Evolutionary conservation across 1,140 invertebrate species (phyloP).

Genomic region (Oscheius sp.): DNA sequence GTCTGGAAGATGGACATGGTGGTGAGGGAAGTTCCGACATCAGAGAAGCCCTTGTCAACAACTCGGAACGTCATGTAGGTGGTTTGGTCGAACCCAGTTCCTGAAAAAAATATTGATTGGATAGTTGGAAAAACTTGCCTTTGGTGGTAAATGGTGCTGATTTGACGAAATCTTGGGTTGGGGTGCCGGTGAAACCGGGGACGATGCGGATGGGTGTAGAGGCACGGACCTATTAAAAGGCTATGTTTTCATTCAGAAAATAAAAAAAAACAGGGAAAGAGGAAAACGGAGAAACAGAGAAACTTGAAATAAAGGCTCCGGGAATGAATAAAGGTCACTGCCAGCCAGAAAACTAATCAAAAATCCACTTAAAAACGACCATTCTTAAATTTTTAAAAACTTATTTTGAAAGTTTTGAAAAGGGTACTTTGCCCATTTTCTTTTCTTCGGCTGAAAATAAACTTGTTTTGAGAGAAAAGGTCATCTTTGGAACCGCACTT

Average conservation of each 20-base stretch:
- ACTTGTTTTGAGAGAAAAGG: too few species aligned
- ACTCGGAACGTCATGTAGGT: conserved; percentile 4
- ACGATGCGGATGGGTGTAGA: conserved; percentile 15
- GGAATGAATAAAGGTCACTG: too few species aligned
- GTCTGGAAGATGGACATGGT: background rate
- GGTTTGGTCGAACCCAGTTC: background rate
- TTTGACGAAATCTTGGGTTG: background rate
- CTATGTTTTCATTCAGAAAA: background rate
- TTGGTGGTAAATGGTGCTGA: background rate
- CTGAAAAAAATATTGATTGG: background rate
- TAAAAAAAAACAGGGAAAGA: too few species aligned
- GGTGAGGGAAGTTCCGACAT: background rate
- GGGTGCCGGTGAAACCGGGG: conserved; percentile 2
- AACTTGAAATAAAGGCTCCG: too few species aligned
- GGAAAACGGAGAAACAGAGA: background rate
- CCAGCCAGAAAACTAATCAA: too few species aligned
- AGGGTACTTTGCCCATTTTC: too few species aligned
- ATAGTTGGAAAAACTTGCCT: background rate
- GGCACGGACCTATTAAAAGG: conserved; percentile 10
- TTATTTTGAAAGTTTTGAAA: too few species aligned
- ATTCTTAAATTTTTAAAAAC: too few species aligned
- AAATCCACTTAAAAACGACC: too few species aligned
- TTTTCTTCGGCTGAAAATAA: too few species aligned
- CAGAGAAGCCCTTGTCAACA: background rate
- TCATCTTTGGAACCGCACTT: too few species aligned